Evolutionary conservation across 1,140 invertebrate species (phyloP).

Genomic region (Dufourea novaeangliae): DNA sequence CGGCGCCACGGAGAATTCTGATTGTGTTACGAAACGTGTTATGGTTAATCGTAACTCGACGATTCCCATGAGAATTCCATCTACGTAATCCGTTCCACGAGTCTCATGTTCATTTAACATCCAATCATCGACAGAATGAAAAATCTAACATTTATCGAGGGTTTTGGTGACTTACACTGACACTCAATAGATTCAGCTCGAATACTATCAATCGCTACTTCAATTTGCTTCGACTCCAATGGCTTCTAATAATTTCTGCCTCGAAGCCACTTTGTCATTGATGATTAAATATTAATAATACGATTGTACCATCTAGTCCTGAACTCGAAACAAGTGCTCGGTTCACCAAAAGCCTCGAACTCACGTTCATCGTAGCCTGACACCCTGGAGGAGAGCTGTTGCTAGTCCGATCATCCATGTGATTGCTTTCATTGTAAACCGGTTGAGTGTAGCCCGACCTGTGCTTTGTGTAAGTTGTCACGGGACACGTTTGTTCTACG

Average conservation of each 20-base stretch:
- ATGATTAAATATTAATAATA: no score
- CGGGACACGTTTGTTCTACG: not conserved
- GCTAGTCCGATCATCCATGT: not conserved
- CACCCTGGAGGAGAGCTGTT: not conserved
- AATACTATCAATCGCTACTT: no score
- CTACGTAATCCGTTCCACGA: not conserved
- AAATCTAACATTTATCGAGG: conserved; percentile 1
- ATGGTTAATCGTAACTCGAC: conserved; percentile 23
- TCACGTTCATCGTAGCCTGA: not conserved
- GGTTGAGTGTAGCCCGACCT: conserved; percentile 41
- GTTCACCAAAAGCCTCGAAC: not conserved
- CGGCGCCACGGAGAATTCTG: no score
- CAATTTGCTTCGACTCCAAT: no score
- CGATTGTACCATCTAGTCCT: no score
- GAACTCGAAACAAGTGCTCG: no score
- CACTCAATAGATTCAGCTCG: not conserved
- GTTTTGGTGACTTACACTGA: not conserved
- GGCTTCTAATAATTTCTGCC: no score
- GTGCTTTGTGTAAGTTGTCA: conserved; percentile 46
- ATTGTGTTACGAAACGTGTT: no score
- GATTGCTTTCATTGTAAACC: conserved; percentile 54
- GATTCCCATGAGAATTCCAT: no score
- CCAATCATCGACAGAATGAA: not conserved
- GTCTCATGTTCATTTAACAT: not conserved
- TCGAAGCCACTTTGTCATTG: no score